These are phyloP conservation scores for Nettapus auritus DNA, from an alignment of 2,113 vertebrate genomes.

Conservation along the genomic window DNA sequence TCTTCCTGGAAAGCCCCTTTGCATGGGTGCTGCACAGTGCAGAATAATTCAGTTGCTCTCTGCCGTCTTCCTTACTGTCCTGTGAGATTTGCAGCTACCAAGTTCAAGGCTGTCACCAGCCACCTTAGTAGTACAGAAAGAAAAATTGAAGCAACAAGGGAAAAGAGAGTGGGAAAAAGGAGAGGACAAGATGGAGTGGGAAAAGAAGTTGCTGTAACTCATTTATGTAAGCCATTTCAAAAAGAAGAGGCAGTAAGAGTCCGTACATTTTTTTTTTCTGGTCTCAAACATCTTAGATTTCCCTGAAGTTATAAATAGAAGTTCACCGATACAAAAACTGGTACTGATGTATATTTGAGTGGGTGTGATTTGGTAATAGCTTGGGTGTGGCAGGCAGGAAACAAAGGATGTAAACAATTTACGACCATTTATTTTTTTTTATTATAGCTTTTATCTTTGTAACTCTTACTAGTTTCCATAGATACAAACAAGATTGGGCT, in stretches of 20 bases:
- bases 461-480: constrained; percentile 66
- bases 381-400: constrained; percentile 38
- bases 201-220: neutral
- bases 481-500: constrained; percentile 71
- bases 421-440: constrained; percentile 64
- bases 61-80: neutral
- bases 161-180: neutral
- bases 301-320: neutral
- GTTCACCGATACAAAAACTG: neutral
- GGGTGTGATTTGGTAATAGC: neutral
- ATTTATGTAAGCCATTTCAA: neutral
- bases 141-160: neutral
- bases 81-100: neutral
- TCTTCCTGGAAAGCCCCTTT: rapidly evolving
- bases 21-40: neutral
- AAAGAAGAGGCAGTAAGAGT: neutral
- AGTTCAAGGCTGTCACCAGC: neutral
- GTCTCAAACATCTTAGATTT: neutral
- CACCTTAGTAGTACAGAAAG: neutral
- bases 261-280: neutral
- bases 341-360: neutral
- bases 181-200: neutral
- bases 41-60: neutral
- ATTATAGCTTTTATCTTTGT: constrained; percentile 64
- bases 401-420: constrained; percentile 67